These are phyloP conservation scores for Triplophysa yarkandensis DNA, from an alignment of 2,797 vertebrate species.

Conservation along the genomic window DNA sequence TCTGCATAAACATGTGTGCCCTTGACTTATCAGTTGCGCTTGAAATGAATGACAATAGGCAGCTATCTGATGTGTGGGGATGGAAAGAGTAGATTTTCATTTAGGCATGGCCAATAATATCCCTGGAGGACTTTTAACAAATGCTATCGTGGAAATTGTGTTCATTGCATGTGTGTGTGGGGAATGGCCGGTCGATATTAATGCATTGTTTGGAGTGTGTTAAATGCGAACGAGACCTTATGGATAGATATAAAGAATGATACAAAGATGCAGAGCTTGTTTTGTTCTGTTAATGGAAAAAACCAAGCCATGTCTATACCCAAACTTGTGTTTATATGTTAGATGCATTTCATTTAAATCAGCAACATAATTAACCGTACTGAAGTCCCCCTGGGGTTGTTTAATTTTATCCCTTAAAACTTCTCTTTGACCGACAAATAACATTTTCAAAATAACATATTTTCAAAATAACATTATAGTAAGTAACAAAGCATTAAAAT, in stretches of 20 bases:
- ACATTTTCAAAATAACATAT: too few relatives aligned
- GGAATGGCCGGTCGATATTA: constrained; percentile 14
- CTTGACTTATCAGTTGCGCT: constrained; percentile 55
- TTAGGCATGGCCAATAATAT: constrained; percentile 26
- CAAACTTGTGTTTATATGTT: not conserved
- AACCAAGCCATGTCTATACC: not conserved
- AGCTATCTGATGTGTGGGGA: constrained; percentile 38
- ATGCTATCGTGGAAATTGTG: constrained; percentile 22
- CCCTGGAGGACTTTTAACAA: constrained; percentile 16
- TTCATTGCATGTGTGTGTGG: not conserved
- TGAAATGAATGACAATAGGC: constrained; percentile 48
- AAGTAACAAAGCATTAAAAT: too few relatives aligned
- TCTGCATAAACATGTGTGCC: constrained; percentile 57
- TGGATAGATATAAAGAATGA: constrained; percentile 9
- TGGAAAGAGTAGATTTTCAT: constrained; percentile 34
- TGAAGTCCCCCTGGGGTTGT: too few relatives aligned
- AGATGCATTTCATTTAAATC: too few relatives aligned
- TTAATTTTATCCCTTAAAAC: too few relatives aligned
- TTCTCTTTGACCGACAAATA: too few relatives aligned
- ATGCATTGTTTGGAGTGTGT: constrained; percentile 2
- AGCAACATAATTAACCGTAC: too few relatives aligned
- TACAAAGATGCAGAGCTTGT: not conserved
- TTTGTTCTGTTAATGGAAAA: constrained; percentile 2
- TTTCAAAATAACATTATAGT: too few relatives aligned
- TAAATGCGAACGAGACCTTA: not conserved